Conservation (phyloP, 2,113 vertebrate genomes). For the Scopus umbretta region DNA sequence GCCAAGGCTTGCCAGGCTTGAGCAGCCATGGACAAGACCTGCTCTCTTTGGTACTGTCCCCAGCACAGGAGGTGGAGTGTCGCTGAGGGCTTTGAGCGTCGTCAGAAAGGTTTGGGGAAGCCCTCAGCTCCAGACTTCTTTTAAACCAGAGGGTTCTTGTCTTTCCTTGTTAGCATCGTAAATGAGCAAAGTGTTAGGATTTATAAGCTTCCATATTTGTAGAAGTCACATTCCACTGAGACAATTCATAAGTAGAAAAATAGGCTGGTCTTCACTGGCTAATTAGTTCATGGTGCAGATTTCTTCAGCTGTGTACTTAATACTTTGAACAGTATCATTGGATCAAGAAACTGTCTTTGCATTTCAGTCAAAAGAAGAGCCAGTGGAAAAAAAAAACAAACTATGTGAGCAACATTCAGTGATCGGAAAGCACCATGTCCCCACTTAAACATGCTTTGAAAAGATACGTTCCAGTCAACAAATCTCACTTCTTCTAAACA, state of each 20-base stretch:
- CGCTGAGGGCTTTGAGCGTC: neutral
- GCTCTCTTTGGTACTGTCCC: neutral
- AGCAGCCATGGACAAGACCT: neutral
- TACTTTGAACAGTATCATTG: neutral
- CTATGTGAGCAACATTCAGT: neutral
- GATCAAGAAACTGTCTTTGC: neutral
- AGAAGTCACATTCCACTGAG: neutral
- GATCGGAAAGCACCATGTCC: neutral
- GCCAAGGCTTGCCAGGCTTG: neutral
- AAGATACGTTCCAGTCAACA: neutral
- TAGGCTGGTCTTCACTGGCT: neutral
- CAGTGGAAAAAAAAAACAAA: neutral
- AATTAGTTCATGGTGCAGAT: neutral
- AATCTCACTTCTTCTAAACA: neutral
- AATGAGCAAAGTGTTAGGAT: neutral
- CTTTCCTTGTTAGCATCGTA: neutral
- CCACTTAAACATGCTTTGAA: neutral
- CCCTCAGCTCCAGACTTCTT: neutral
- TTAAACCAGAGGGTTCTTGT: neutral
- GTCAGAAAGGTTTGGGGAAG: neutral
- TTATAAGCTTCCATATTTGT: neutral
- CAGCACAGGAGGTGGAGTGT: neutral
- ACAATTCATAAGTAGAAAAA: neutral
- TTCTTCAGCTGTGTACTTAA: neutral
- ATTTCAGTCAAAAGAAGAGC: neutral